These are phyloP conservation scores for Tipula lateralis DNA, from an alignment of 2,888 invertebrate species.

Conservation along the genomic window DNA sequence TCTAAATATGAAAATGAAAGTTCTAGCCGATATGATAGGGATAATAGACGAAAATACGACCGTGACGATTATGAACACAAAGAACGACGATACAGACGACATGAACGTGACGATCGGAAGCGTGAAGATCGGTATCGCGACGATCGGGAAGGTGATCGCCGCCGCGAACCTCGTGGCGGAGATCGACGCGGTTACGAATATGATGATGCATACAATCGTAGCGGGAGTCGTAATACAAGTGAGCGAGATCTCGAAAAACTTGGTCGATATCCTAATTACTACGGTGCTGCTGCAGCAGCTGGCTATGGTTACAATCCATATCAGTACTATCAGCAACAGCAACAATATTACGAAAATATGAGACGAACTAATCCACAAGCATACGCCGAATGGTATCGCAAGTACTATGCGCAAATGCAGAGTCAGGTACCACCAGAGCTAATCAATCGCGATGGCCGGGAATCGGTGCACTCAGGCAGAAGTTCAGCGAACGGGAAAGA, in stretches of 20 bases:
- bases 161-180: constrained; percentile 40
- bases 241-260: constrained; percentile 42
- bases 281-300: neutral
- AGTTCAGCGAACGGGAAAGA: constrained; percentile 69
- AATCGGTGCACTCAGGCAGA: constrained; percentile 76
- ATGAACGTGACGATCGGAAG: constrained; percentile 39
- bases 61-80: constrained; percentile 34
- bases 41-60: constrained; percentile 31
- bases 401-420: constrained; percentile 54
- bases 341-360: constrained; percentile 71
- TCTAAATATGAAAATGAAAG: constrained; percentile 65
- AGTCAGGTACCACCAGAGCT: constrained; percentile 36
- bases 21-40: constrained; percentile 41
- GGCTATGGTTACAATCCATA: constrained; percentile 54
- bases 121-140: constrained; percentile 35
- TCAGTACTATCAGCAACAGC: constrained; percentile 49
- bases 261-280: constrained; percentile 37
- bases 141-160: constrained; percentile 35
- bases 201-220: constrained; percentile 37
- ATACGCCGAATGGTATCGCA: constrained; percentile 73
- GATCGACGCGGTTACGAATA: constrained; percentile 36
- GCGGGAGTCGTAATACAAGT: constrained; percentile 43
- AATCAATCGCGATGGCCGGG: constrained; percentile 57
- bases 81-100: constrained; percentile 36
- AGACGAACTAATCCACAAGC: constrained; percentile 72